These are phyloP conservation scores for Ferrisia virgata DNA, from an alignment of 2,888 invertebrate genomes.

Conservation along the genomic window DNA sequence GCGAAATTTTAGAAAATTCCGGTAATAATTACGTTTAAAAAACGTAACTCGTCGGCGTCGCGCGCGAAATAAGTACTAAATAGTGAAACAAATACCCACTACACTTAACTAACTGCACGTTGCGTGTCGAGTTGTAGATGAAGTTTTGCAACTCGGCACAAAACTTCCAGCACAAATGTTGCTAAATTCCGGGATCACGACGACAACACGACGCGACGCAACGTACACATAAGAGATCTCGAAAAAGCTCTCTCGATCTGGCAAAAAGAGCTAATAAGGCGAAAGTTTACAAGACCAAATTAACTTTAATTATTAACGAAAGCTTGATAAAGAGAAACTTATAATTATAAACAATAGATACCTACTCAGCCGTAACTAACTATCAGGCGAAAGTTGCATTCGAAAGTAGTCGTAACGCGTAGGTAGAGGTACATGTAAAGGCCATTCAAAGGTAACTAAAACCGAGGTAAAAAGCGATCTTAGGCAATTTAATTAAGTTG, in stretches of 20 bases:
- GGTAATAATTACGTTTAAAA: background rate
- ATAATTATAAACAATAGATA: constrained; percentile 33
- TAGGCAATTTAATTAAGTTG: background rate
- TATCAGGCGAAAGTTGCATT: background rate
- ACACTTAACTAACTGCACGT: background rate
- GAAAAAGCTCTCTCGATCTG: background rate
- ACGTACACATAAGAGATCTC: background rate
- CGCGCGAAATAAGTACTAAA: background rate
- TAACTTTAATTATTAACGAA: constrained; percentile 36
- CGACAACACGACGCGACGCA: background rate
- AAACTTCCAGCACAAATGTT: background rate
- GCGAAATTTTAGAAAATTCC: background rate
- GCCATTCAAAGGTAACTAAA: background rate
- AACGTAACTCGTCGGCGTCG: background rate
- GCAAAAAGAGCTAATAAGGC: constrained; percentile 19
- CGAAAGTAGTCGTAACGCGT: background rate
- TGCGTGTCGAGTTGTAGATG: background rate
- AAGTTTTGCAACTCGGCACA: background rate
- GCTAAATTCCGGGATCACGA: background rate
- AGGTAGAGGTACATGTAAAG: background rate
- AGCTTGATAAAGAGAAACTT: background rate
- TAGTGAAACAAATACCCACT: background rate
- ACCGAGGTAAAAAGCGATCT: background rate
- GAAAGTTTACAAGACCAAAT: constrained; percentile 3
- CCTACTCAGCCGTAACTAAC: constrained; percentile 15